Evolutionary conservation across 2,888 invertebrate species (phyloP).

Genomic region (Andrena camellia): DNA sequence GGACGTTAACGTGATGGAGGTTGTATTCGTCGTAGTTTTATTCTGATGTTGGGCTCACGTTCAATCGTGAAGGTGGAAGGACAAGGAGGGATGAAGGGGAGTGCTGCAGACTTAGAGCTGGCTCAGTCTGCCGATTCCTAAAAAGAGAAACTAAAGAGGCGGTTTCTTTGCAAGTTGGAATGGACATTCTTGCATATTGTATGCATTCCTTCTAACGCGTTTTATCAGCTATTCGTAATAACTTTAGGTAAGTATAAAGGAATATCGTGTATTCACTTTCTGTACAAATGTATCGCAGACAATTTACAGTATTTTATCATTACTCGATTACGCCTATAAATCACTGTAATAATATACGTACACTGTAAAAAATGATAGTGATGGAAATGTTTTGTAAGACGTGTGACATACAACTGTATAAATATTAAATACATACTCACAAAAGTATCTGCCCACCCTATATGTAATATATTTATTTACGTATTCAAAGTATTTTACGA

Average conservation of each 20-base stretch:
- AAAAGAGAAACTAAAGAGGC: constrained; percentile 60
- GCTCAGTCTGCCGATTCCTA: constrained; percentile 64
- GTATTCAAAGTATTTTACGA: too few relatives aligned
- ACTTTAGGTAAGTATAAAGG: not conserved
- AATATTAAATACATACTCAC: too few relatives aligned
- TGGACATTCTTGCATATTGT: constrained; percentile 25
- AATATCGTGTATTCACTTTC: not conserved
- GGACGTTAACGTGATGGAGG: constrained; percentile 77
- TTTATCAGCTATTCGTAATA: constrained; percentile 40
- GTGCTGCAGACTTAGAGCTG: constrained; percentile 56
- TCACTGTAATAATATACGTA: too few relatives aligned
- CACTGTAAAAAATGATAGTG: not conserved
- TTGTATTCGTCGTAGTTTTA: constrained; percentile 73
- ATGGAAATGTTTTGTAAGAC: too few relatives aligned
- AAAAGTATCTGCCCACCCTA: too few relatives aligned
- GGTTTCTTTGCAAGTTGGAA: constrained; percentile 36
- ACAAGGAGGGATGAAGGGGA: constrained; percentile 45
- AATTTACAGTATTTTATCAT: not conserved
- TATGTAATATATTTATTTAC: too few relatives aligned
- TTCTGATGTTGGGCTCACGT: constrained; percentile 74
- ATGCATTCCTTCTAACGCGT: constrained; percentile 9
- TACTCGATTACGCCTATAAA: not conserved
- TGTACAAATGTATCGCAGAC: not conserved
- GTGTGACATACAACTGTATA: too few relatives aligned
- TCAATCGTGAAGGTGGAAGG: constrained; percentile 67